Conservation (phyloP, 2,797 vertebrate species). For the Avahi laniger region DNA sequence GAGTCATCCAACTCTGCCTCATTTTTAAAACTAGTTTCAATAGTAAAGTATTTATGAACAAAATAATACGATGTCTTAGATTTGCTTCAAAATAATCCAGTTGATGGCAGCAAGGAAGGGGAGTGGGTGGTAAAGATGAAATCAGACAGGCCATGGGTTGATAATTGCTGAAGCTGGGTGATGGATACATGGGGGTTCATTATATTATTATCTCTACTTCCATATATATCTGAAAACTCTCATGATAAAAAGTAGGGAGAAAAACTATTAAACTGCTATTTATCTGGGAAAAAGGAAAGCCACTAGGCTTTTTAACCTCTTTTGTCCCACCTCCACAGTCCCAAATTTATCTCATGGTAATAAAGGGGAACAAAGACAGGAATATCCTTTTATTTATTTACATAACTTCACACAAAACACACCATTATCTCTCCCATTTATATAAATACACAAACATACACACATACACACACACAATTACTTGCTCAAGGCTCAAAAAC, state of each 20-base stretch:
- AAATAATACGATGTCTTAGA: slow-evolving; percentile 19
- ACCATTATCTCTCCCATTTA: background rate
- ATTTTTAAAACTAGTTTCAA: slow-evolving; percentile 50
- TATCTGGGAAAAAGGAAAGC: background rate
- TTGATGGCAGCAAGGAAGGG: background rate
- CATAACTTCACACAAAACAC: slow-evolving; percentile 33
- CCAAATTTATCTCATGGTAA: slow-evolving; percentile 65
- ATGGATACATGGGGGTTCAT: background rate
- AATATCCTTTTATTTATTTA: slow-evolving; percentile 26
- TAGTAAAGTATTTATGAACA: slow-evolving; percentile 25
- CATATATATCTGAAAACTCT: background rate
- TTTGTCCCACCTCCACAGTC: background rate
- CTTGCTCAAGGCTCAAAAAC: background rate
- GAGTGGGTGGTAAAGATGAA: background rate
- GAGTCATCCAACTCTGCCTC: slow-evolving; percentile 15
- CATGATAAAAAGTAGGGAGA: background rate
- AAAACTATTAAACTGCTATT: background rate
- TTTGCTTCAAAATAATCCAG: slow-evolving; percentile 37
- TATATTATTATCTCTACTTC: background rate
- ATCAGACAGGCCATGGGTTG: background rate
- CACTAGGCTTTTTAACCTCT: background rate
- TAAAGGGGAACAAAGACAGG: background rate
- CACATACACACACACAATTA: background rate
- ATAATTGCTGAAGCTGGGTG: background rate
- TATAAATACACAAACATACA: background rate